These are phyloP conservation scores for Adrianichthys oophorus DNA, from an alignment of 2,797 vertebrate genomes.

Conservation along the genomic window DNA sequence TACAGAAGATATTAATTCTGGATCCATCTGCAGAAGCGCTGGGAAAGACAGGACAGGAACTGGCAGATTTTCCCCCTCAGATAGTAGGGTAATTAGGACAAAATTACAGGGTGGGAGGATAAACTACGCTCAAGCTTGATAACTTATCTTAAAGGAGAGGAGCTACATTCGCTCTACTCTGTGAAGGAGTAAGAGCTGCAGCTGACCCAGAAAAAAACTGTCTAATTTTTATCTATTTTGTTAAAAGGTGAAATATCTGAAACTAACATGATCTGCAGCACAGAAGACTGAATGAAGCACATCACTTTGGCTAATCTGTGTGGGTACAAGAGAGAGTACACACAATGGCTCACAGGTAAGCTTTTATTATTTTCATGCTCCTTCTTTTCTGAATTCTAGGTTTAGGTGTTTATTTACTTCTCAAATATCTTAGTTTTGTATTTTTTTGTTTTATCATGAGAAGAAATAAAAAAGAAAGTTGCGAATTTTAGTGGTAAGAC, in stretches of 20 bases:
- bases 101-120: constrained; percentile 72
- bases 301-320: not conserved
- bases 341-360: constrained; percentile 58
- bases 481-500: too few relatives aligned
- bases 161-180: too few relatives aligned
- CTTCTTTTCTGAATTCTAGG: not conserved
- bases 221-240: constrained; percentile 3
- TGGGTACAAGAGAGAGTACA: constrained; percentile 3
- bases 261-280: not conserved
- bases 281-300: constrained; percentile 4
- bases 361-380: not conserved
- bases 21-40: not conserved
- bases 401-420: too few relatives aligned
- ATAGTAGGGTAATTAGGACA: constrained; percentile 62
- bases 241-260: constrained; percentile 7
- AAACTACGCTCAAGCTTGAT: constrained; percentile 45
- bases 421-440: too few relatives aligned
- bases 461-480: too few relatives aligned
- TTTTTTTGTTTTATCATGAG: too few relatives aligned
- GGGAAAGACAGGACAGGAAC: constrained; percentile 48
- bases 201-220: too few relatives aligned
- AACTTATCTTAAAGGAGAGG: constrained; percentile 55
- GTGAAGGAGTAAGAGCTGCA: too few relatives aligned
- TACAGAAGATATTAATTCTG: constrained; percentile 2
- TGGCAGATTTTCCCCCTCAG: constrained; percentile 52